Percentiles rank a stretch among this genome's conserved stretches.
Evolutionary conservation across 2,113 vertebrate species (phyloP).

Genomic region (Anhinga anhinga): DNA sequence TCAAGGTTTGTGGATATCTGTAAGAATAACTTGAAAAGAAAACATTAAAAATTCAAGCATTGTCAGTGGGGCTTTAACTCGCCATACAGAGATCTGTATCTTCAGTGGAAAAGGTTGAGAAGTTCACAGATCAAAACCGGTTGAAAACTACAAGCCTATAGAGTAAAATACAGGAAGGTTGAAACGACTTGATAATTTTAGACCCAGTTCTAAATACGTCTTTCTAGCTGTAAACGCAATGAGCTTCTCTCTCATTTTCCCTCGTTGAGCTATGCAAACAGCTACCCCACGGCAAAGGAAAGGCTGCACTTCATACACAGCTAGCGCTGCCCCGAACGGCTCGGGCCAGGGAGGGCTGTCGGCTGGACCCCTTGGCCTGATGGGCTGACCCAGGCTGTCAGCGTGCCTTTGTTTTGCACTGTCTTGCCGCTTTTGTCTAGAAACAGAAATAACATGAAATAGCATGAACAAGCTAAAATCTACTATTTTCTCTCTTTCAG

Average conservation of each 20-base stretch:
- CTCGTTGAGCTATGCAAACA: not conserved
- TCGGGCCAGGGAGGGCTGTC: not conserved
- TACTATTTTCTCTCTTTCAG: not conserved
- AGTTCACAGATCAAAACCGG: not conserved
- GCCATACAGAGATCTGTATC: not conserved
- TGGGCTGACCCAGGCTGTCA: not conserved
- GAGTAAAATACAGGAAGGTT: not conserved
- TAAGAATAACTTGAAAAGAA: not conserved
- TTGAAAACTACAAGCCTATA: not conserved
- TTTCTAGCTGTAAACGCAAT: not conserved
- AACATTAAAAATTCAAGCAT: slow-evolving; percentile 25
- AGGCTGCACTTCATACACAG: not conserved
- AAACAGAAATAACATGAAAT: not conserved
- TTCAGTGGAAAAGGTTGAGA: not conserved
- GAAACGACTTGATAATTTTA: not conserved
- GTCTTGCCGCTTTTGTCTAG: not conserved
- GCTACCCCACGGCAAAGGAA: not conserved
- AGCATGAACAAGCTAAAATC: not conserved
- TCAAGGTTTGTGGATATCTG: not conserved
- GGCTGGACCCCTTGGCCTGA: not conserved
- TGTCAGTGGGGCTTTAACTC: slow-evolving; percentile 7
- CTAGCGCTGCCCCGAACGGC: not conserved
- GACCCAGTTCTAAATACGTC: not conserved
- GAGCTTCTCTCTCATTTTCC: not conserved
- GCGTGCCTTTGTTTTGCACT: not conserved